Evolutionary conservation across 1,140 invertebrate species (phyloP), one percentile per base, ranked within the genome.

Genomic region (Zelostemma sp.): DNA sequence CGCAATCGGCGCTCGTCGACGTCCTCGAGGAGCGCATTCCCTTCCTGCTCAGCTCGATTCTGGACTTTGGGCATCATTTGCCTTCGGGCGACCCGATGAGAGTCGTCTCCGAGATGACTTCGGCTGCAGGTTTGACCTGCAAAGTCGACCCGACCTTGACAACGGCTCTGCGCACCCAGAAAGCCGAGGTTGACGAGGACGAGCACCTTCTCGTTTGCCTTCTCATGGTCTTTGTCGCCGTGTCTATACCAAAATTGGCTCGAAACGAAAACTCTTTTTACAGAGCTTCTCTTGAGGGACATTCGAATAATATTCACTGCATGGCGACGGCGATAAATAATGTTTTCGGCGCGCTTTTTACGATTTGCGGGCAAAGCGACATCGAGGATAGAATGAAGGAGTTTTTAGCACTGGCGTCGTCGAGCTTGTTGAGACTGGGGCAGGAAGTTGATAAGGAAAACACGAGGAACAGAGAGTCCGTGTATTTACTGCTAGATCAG

Each of bases 311-410:
- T 82, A 97, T 96, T 64, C 98, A 99, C 80, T 99, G 97, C 76
- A 92, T 99, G 86, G 95, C 96, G 1, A 90, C 95, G 19, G 97
- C 97, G 0, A 94, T 99, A 35, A 99, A 99, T 80, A 94, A 96
- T 73, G 94, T 99, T 57, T 98, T 99, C 78, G 96, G 94, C 15
- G 97, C 97, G 0, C 81, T 99, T 15, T 99, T 99, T 77, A 97
- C 95, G 0, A 93, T 99, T 55, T 96, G 96, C 81, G 95, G 94
- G 1, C 92, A 94, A 76, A 94, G 93, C 16, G 98, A 99, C 81
- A 97, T 98, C 71, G 96, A 98, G 78, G 96, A 98, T 77, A 89
- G 98, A 60, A 95, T 99, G 90, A 98, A 99, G 78, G 98, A 99
- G 82, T 99, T 99, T 81, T 85, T 99, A 47, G 98, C 98, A 1